Percentiles rank a stretch among this genome's conserved stretches.
These are phyloP conservation scores for Pipra filicauda DNA, from an alignment of 2,113 vertebrate genomes.

Conservation along the genomic window DNA sequence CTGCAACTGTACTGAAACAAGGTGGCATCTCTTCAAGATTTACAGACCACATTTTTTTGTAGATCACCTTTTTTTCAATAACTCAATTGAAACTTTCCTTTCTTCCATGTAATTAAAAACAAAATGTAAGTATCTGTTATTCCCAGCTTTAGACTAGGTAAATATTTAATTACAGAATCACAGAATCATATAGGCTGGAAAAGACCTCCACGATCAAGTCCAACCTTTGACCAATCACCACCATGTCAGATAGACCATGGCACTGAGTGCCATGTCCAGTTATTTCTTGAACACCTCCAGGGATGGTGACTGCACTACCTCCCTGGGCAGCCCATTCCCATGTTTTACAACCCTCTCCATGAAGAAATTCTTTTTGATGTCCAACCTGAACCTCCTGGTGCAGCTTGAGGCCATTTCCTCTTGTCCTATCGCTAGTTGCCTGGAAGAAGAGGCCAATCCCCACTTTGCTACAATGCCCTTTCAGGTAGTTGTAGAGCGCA, in stretches of 20 bases:
- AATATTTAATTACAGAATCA: not conserved
- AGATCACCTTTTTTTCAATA: not conserved
- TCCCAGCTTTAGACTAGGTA: not conserved
- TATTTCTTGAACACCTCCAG: not conserved
- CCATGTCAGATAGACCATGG: not conserved
- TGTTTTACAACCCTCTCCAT: not conserved
- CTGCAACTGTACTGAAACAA: not conserved
- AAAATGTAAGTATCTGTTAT: not conserved
- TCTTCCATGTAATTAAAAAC: not conserved
- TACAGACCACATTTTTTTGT: not conserved
- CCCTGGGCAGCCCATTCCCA: not conserved
- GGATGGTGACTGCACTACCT: not conserved
- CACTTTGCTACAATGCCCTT: not conserved
- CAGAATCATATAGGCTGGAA: not conserved
- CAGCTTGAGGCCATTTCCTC: not conserved
- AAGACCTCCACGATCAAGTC: not conserved
- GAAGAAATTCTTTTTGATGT: not conserved
- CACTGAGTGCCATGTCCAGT: accelerated
- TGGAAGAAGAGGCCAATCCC: accelerated
- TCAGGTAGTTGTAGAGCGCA: accelerated
- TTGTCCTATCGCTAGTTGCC: not conserved
- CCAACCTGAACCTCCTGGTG: not conserved
- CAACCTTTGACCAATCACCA: not conserved
- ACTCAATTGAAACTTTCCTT: not conserved
- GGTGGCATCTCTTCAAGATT: not conserved